Evolutionary conservation across 2,888 invertebrate genomes (phyloP).

Genomic region (Elgonia sp.): DNA sequence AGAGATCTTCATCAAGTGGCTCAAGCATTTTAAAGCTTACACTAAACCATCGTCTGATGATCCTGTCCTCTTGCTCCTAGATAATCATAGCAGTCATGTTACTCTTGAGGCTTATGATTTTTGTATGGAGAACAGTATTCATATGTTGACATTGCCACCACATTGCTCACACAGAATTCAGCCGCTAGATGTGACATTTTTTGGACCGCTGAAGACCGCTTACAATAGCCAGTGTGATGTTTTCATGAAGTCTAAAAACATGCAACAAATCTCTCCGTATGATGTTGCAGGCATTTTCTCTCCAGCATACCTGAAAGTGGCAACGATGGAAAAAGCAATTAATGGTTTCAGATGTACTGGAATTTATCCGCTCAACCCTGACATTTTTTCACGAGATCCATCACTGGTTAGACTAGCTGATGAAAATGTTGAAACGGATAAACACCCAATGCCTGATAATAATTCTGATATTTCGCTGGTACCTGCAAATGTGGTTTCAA

Average conservation of each 20-base stretch:
- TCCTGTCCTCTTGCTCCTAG: constrained; percentile 75
- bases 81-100: constrained; percentile 61
- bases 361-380: constrained; percentile 24
- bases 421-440: constrained; percentile 19
- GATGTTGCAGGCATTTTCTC: constrained; percentile 53
- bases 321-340: constrained; percentile 34
- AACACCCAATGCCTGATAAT: background rate
- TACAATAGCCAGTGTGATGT: constrained; percentile 61
- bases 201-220: constrained; percentile 55
- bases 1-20: constrained; percentile 47
- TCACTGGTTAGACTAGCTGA: constrained; percentile 16
- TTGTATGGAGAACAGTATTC: constrained; percentile 32
- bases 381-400: constrained; percentile 2
- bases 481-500: constrained; percentile 17
- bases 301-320: constrained; percentile 37
- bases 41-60: constrained; percentile 81
- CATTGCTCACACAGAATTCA: constrained; percentile 69
- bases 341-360: constrained; percentile 47
- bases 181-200: constrained; percentile 66
- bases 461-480: background rate
- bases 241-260: constrained; percentile 48
- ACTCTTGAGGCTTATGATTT: constrained; percentile 44
- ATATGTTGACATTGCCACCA: constrained; percentile 62
- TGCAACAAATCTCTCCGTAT: constrained; percentile 55
- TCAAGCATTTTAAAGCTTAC: constrained; percentile 78